phyloP scores from a whole-genome alignment of 2,888 invertebrate genomes.

The Sisyra nigra region DNA sequence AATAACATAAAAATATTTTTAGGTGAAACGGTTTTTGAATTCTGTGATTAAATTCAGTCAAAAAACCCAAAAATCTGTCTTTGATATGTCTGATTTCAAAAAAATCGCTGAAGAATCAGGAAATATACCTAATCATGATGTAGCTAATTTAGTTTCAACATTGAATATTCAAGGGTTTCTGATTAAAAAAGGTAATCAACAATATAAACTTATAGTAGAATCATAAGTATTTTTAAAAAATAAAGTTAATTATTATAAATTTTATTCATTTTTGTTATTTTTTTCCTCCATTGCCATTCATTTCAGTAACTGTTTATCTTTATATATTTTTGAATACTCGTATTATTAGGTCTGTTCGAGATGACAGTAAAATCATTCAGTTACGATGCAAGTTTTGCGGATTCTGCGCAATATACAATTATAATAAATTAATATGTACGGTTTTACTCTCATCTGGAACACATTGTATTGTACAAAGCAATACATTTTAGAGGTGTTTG shows the following conservation, averaged over 20 bases:
- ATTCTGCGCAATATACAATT: no score
- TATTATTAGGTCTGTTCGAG: no score
- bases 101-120: conserved; percentile 50
- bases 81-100: conserved; percentile 59
- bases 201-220: conserved; percentile 19
- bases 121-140: conserved; percentile 39
- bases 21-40: conserved; percentile 57
- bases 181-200: conserved; percentile 48
- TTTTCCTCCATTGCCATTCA: no score
- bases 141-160: conserved; percentile 53
- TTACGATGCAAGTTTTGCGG: no score
- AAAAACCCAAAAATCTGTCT: conserved; percentile 49
- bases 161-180: conserved; percentile 77
- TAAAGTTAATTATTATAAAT: no score
- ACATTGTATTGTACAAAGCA: no score
- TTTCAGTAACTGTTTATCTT: not conserved
- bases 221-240: not conserved
- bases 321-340: not conserved
- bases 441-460: no score
- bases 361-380: no score
- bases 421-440: no score
- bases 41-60: conserved; percentile 48
- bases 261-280: no score
- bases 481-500: no score
- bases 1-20: conserved; percentile 20